phyloP scores from a whole-genome alignment of 2,113 vertebrate species.

The Ivindomyrus marchei region DNA sequence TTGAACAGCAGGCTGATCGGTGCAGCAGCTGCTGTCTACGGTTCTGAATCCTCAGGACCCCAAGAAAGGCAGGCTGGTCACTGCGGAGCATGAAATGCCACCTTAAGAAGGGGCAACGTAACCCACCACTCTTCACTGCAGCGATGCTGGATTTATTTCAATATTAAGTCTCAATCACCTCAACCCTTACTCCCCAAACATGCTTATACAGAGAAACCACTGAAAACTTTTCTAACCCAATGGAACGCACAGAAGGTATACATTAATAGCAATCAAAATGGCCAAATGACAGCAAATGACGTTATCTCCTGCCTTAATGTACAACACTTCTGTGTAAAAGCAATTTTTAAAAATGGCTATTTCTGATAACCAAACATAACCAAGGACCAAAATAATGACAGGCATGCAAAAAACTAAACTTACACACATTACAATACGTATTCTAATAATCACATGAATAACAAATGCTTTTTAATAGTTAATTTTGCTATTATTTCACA shows the following conservation, averaged over 20 bases:
- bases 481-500: not conserved
- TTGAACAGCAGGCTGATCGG: not conserved
- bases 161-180: not conserved
- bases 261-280: not conserved
- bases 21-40: not conserved
- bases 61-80: not conserved
- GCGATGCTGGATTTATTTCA: not conserved
- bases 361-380: not conserved
- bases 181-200: not conserved
- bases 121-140: not conserved
- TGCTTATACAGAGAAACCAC: not conserved
- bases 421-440: not conserved
- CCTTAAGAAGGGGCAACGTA: not conserved
- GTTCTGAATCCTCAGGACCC: not conserved
- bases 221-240: not conserved
- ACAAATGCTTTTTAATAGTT: not conserved
- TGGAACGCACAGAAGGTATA: not conserved
- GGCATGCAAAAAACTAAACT: not conserved
- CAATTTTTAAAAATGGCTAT: not conserved
- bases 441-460: not conserved
- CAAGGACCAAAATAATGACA: not conserved
- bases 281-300: not conserved
- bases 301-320: not conserved
- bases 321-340: not conserved
- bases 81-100: not conserved